A percentile compares a stretch with the other conserved stretches of the same genome.
phyloP scores from a whole-genome alignment of 2,888 invertebrate genomes.

The Ornithoptera alexandrae region DNA sequence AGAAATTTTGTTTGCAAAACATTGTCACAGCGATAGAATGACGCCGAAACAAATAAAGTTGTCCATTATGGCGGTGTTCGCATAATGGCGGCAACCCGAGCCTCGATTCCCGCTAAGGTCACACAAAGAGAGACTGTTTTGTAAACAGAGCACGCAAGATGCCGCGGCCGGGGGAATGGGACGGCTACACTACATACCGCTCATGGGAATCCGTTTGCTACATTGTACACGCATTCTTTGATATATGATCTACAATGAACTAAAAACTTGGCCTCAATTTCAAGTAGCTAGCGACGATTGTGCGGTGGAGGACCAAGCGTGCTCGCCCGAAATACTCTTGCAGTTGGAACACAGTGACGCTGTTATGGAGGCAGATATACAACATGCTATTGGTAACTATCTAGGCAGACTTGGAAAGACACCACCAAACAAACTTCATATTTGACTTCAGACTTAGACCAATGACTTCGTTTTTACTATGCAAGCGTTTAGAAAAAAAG shows the following conservation, averaged over 20 bases:
- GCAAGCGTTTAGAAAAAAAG: no score
- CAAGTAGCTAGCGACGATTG: no score
- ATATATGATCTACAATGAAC: slow-evolving; percentile 7
- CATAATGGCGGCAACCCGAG: slow-evolving; percentile 33
- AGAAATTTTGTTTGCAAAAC: slow-evolving; percentile 23
- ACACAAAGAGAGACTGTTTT: slow-evolving; percentile 51
- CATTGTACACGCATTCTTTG: slow-evolving; percentile 21
- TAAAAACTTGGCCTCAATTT: neutral
- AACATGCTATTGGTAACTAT: no score
- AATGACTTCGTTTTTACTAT: no score
- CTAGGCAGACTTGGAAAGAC: no score
- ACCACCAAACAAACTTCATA: no score
- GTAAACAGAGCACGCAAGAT: slow-evolving; percentile 56
- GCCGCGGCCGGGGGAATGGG: slow-evolving; percentile 52
- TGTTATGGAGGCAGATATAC: no score
- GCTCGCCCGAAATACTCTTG: no score
- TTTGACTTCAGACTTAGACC: no score
- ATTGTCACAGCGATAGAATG: slow-evolving; percentile 22
- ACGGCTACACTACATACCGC: slow-evolving; percentile 54
- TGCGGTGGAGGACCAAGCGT: no score
- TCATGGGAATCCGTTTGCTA: slow-evolving; percentile 33
- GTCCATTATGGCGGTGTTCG: slow-evolving; percentile 21
- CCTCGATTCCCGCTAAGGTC: slow-evolving; percentile 53
- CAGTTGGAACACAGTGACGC: no score
- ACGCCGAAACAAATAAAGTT: slow-evolving; percentile 24